Conservation (phyloP, 92 coral and sea anemone genomes). For the Heteractis magnifica region DNA sequence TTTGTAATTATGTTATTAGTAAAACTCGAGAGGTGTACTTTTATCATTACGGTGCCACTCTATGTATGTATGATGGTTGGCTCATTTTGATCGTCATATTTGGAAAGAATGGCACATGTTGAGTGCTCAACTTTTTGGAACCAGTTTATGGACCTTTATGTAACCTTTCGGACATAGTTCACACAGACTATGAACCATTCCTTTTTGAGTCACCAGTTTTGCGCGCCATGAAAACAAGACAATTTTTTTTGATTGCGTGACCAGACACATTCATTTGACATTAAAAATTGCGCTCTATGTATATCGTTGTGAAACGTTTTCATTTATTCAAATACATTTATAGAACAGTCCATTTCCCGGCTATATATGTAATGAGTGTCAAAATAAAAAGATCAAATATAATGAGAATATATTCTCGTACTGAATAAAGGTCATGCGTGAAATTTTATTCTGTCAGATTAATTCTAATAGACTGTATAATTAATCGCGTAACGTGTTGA, state of each 20-base stretch:
- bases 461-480: background rate
- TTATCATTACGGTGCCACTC: background rate
- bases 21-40: background rate
- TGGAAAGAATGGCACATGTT: too few species aligned
- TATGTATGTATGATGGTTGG: too few species aligned
- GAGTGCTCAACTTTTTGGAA: too few species aligned
- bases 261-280: background rate
- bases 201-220: background rate
- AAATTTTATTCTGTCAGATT: constrained; percentile 2
- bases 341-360: background rate
- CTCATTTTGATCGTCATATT: too few species aligned
- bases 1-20: background rate
- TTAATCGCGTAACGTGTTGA: background rate
- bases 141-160: too few species aligned
- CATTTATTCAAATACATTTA: background rate
- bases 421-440: constrained; percentile 8
- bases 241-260: background rate
- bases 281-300: background rate
- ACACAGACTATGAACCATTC: background rate
- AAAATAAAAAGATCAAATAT: background rate
- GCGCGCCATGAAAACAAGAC: background rate
- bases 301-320: background rate
- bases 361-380: background rate
- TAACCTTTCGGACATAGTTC: background rate
- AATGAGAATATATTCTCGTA: background rate